Conservation (phyloP, 1,140 invertebrate species). For the Drosophila baimaii region DNA sequence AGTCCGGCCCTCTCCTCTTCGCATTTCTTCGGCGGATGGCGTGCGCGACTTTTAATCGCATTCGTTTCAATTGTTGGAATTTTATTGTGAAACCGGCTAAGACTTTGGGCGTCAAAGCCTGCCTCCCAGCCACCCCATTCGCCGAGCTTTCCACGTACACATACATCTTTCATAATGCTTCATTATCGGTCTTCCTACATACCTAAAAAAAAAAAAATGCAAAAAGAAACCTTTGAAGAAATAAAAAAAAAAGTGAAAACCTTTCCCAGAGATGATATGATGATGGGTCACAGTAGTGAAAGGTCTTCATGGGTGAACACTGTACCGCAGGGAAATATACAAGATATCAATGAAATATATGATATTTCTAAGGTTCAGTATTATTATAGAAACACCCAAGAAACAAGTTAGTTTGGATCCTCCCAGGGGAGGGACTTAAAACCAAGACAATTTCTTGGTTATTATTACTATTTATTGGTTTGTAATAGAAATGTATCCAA, state of each 20-base stretch:
- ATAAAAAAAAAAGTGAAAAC: conserved; percentile 66
- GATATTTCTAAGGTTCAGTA: too few species aligned
- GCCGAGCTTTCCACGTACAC: conserved; percentile 20
- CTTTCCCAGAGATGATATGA: conserved; percentile 41
- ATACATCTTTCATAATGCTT: conserved; percentile 62
- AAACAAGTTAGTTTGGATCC: too few species aligned
- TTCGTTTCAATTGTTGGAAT: conserved; percentile 81
- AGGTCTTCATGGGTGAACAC: conserved; percentile 14
- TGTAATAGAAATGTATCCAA: too few species aligned
- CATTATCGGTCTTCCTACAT: conserved; percentile 48
- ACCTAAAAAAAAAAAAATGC: conserved; percentile 38
- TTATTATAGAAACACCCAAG: too few species aligned
- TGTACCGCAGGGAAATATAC: background rate
- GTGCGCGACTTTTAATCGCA: conserved; percentile 78
- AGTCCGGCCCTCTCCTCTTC: background rate
- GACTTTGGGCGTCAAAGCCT: conserved; percentile 54
- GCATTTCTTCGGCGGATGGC: conserved; percentile 59
- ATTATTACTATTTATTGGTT: background rate
- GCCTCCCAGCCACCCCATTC: conserved; percentile 4
- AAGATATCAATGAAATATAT: too few species aligned
- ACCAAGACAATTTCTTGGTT: too few species aligned
- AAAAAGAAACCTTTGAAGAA: conserved; percentile 41
- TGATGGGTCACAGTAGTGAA: conserved; percentile 53
- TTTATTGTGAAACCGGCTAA: conserved; percentile 76
- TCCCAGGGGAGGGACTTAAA: too few species aligned